Evolutionary conservation across 1,140 invertebrate genomes (phyloP).

Genomic region (Solenopsis fugax): DNA sequence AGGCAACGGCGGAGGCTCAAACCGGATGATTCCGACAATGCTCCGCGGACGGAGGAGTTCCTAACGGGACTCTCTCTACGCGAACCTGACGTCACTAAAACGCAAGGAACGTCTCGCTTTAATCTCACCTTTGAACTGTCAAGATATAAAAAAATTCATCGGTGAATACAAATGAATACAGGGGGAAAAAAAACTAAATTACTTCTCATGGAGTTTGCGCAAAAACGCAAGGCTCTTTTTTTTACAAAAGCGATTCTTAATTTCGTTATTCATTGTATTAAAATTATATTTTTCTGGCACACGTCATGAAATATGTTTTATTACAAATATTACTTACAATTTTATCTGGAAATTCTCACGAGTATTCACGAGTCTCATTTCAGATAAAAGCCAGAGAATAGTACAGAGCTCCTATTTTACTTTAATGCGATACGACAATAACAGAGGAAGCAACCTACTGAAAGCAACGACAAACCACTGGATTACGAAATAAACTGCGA

Average conservation of each 20-base stretch:
- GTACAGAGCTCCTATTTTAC: not conserved
- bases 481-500: constrained; percentile 13
- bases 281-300: not conserved
- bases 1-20: constrained; percentile 56
- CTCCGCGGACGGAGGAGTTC: constrained; percentile 53
- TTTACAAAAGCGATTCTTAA: not conserved
- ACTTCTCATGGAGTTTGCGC: not conserved
- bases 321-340: not conserved
- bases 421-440: constrained; percentile 2
- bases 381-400: not conserved
- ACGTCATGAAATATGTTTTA: not conserved
- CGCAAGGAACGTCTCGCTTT: constrained; percentile 33
- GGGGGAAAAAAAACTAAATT: not conserved
- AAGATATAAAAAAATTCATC: constrained; percentile 10
- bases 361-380: constrained; percentile 7
- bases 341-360: constrained; percentile 16
- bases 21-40: constrained; percentile 72
- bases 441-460: not conserved
- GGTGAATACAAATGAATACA: not conserved
- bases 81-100: constrained; percentile 70
- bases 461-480: not conserved
- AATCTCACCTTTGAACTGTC: constrained; percentile 23
- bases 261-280: not conserved
- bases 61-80: constrained; percentile 72
- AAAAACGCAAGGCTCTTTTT: not conserved